A percentile compares a stretch with the other conserved stretches of the same genome.
phyloP scores from a whole-genome alignment of 2,797 vertebrate genomes.

The Craterocephalus amniculus region DNA sequence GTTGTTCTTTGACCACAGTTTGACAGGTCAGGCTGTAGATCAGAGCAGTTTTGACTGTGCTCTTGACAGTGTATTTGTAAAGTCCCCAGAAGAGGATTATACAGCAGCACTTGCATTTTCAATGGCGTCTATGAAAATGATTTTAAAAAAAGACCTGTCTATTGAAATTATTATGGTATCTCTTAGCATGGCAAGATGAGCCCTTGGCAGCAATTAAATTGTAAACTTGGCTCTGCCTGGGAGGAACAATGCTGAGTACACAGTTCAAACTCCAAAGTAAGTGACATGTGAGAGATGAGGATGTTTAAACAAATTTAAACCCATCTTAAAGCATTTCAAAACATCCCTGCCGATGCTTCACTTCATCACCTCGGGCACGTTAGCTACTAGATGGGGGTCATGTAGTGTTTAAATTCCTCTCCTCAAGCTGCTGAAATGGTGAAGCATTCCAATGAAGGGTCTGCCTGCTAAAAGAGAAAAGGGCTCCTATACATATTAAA shows the following conservation, averaged over 20 bases:
- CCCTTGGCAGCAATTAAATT: conserved; percentile 73
- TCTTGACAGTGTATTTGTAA: conserved; percentile 46
- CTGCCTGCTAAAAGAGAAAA: conserved; percentile 61
- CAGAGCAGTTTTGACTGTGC: conserved; percentile 48
- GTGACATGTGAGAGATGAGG: conserved; percentile 48
- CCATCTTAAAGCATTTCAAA: conserved; percentile 57
- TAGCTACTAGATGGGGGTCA: conserved; percentile 41
- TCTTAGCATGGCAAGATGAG: conserved; percentile 57
- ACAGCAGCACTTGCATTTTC: conserved; percentile 55
- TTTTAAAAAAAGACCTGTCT: conserved; percentile 51
- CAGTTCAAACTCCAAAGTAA: conserved; percentile 49
- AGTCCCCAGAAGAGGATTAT: conserved; percentile 40
- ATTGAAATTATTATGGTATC: conserved; percentile 69
- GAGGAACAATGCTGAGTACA: conserved; percentile 43
- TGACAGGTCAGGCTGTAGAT: conserved; percentile 24
- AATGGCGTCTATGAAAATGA: conserved; percentile 76
- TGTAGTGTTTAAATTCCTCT: conserved; percentile 54
- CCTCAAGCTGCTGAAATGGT: conserved; percentile 44
- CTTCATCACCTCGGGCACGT: conserved; percentile 45
- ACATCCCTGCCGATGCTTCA: conserved; percentile 26
- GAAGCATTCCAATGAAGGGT: conserved; percentile 34
- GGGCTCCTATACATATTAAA: conserved; percentile 77
- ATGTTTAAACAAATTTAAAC: conserved; percentile 60
- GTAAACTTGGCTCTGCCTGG: conserved; percentile 51
- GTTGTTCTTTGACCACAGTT: conserved; percentile 31